phyloP scores from a whole-genome alignment of 2,888 invertebrate species.

The Priapulus caudatus region DNA sequence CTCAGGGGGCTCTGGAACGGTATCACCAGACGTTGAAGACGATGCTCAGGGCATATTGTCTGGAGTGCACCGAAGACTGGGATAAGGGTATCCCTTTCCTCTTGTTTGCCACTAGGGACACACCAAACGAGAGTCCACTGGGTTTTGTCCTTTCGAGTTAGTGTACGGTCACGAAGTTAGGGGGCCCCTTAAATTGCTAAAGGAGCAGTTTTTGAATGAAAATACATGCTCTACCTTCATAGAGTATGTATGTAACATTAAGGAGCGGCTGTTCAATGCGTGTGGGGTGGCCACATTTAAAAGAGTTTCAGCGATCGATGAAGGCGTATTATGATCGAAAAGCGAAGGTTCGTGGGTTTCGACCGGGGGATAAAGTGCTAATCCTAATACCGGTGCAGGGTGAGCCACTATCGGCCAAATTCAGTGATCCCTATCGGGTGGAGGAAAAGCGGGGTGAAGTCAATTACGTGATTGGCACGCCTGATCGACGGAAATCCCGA shows the following conservation, averaged over 20 bases:
- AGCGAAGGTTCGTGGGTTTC: no score
- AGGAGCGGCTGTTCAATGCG: slow-evolving; percentile 11
- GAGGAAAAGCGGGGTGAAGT: background rate
- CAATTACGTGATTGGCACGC: background rate
- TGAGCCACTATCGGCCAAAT: background rate
- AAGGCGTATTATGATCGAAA: no score
- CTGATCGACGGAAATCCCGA: background rate
- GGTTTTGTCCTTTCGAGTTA: slow-evolving; percentile 21
- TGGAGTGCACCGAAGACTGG: slow-evolving; percentile 12
- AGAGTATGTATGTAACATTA: slow-evolving; percentile 12
- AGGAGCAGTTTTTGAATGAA: slow-evolving; percentile 10
- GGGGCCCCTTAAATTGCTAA: slow-evolving; percentile 14
- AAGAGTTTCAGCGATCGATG: slow-evolving; percentile 15
- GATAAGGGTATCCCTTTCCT: slow-evolving; percentile 13
- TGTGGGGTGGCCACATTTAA: slow-evolving; percentile 17
- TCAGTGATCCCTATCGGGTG: background rate
- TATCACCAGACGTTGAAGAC: slow-evolving; percentile 12
- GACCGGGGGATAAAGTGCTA: no score
- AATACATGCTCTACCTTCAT: slow-evolving; percentile 3
- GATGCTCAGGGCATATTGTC: slow-evolving; percentile 14
- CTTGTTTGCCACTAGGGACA: slow-evolving; percentile 14
- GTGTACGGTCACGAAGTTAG: slow-evolving; percentile 20
- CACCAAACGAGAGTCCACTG: slow-evolving; percentile 19
- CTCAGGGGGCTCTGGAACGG: slow-evolving; percentile 12
- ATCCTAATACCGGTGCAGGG: background rate